Conservation (phyloP, 2,797 vertebrate genomes). For the Parauchenoglanis ngamensis region DNA sequence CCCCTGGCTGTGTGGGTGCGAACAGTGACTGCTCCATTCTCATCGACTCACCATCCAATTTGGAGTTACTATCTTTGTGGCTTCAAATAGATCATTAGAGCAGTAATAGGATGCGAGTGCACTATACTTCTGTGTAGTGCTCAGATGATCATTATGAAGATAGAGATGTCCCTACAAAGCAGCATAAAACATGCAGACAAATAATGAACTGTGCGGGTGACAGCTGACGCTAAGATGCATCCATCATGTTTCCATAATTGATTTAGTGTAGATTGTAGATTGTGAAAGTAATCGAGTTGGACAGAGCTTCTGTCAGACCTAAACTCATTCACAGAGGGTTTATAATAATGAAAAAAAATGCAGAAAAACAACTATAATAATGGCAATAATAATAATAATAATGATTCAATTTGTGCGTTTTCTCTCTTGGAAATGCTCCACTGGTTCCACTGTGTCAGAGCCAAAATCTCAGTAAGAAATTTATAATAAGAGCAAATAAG, state of each 20-base stretch:
- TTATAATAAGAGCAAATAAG: too few species aligned
- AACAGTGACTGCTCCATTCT: slow-evolving; percentile 25
- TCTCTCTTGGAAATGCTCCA: not conserved
- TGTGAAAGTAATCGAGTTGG: slow-evolving; percentile 23
- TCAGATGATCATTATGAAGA: slow-evolving; percentile 13
- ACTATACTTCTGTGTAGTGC: not conserved
- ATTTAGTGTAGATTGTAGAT: slow-evolving; percentile 17
- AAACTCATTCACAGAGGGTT: not conserved
- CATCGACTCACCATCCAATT: slow-evolving; percentile 28
- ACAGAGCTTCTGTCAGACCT: slow-evolving; percentile 20
- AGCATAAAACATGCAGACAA: not conserved
- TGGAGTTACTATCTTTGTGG: slow-evolving; percentile 21
- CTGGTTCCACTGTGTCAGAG: not conserved
- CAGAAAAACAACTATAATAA: not conserved
- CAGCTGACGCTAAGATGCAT: slow-evolving; percentile 38
- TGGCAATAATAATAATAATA: not conserved
- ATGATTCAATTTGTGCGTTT: not conserved
- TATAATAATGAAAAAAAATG: not conserved
- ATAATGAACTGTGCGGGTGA: not conserved
- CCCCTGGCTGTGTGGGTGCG: not conserved
- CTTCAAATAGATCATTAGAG: slow-evolving; percentile 3
- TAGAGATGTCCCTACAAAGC: not conserved
- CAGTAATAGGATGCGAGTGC: not conserved
- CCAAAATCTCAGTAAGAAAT: not conserved
- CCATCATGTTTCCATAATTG: slow-evolving; percentile 58